A percentile compares a stretch with the other conserved stretches of the same genome.
phyloP scores from a whole-genome alignment of 1,140 invertebrate species.

The Cydia pomonella region DNA sequence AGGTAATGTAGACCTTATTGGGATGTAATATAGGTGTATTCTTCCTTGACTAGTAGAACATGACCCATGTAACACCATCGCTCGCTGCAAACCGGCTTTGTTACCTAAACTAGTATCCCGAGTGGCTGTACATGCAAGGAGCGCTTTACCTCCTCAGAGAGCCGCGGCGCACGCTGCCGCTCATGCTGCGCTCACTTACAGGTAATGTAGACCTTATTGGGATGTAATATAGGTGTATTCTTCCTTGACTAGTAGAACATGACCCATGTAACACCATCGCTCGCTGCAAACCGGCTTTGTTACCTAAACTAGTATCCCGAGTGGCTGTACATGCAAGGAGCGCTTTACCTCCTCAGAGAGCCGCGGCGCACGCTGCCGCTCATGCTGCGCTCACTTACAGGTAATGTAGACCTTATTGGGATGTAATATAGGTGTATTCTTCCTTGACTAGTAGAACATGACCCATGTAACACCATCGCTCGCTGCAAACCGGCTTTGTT shows the following conservation, averaged over 20 bases:
- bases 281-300: conserved; percentile 66
- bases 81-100: no score
- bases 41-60: neutral
- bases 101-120: no score
- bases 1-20: conserved; percentile 45
- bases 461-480: conserved; percentile 75
- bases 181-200: no score
- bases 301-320: conserved; percentile 78
- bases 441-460: conserved; percentile 60
- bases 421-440: conserved; percentile 63
- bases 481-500: conserved; percentile 73
- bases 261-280: no score
- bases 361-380: conserved; percentile 84
- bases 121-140: no score
- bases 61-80: no score
- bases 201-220: no score
- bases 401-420: conserved; percentile 45
- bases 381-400: conserved; percentile 77
- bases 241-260: no score
- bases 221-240: no score
- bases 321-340: conserved; percentile 80
- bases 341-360: conserved; percentile 83
- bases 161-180: no score
- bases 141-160: no score
- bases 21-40: neutral